Conservation (phyloP, 1,140 invertebrate genomes). For the Heterodera carotae region DNA sequence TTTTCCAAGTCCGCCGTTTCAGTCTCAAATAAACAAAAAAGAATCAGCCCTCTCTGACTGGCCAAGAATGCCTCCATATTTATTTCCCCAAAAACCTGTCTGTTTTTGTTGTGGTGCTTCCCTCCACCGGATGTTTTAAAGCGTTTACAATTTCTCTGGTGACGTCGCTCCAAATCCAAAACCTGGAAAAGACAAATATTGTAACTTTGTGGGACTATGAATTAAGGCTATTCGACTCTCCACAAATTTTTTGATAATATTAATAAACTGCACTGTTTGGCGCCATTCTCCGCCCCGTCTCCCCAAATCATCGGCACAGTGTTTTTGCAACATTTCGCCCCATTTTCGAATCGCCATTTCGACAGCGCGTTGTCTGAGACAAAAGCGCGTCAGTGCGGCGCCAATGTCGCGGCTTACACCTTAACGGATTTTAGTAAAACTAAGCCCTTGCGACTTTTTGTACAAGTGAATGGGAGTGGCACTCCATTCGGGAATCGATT, state of each 20-base stretch:
- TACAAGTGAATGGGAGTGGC: too few species aligned
- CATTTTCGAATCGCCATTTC: constrained; percentile 34
- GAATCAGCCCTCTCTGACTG: too few species aligned
- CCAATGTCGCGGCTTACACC: constrained; percentile 50
- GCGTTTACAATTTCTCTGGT: constrained; percentile 29
- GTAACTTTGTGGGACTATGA: too few species aligned
- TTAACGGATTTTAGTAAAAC: background rate
- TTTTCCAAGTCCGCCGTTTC: too few species aligned
- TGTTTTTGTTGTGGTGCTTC: background rate
- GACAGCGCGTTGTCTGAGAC: constrained; percentile 42
- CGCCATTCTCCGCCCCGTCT: constrained; percentile 44
- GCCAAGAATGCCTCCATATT: too few species aligned
- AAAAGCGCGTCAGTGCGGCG: constrained; percentile 48
- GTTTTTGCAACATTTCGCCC: constrained; percentile 8
- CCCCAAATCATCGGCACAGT: constrained; percentile 44
- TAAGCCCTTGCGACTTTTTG: too few species aligned
- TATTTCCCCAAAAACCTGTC: constrained; percentile 24
- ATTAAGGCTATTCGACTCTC: too few species aligned
- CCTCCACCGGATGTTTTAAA: constrained; percentile 18
- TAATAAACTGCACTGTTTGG: constrained; percentile 17
- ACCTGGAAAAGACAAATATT: too few species aligned
- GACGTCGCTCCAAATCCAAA: constrained; percentile 42
- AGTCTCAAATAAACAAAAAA: too few species aligned
- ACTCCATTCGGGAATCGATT: too few species aligned
- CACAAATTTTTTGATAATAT: too few species aligned